Base-by-base conservation (phyloP, 2,888 invertebrate genomes). In the Morpho helenor region DNA sequence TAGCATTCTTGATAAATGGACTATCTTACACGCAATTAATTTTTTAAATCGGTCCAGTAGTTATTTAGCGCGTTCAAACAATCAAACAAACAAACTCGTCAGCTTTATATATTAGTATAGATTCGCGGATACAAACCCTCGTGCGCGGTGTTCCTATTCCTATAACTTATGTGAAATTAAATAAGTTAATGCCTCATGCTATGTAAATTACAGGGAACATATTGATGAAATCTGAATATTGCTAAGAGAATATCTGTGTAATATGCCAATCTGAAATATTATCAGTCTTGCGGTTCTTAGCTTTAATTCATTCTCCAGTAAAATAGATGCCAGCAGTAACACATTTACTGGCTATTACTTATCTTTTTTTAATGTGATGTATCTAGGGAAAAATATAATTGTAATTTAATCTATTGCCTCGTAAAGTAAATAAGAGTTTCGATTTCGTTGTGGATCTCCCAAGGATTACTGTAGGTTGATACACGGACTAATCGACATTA, bases 401-500 rank as follows among this genome's bases (percentile, higher is more conserved):
- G 31, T 31, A 31, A 31, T 31, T 31, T 5, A 31, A 31, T 31
- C 5, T 3, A 2, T 31, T 31, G 31, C 43, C 43, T 43, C 43
- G 43, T 7, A n/a, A 43, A 43, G 8, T n/a, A 43, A 46, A 52
- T 46, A 16, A 46, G 16, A 53, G 9, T 16, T 53, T 22, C 53
- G 46, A 41, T 41, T 53, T 53, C 53, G 40, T 22, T 41, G 22
- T 22, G 41, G 47, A 47, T 47, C 9, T 41, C n/a, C 40, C 40
- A 47, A 53, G 53, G 40, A 47, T 53, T 46, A 46, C 8, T 10
- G 52, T 52, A 10, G 44, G 16, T 46, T 5, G 31, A 45, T 10
- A 46, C 46, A 46, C 47, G 5, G 45, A 52, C 46, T 53, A 53
- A 49, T 49, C 43, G 44, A 42, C 22, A 49, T 56, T 49, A 49